Evolutionary conservation across 2,113 vertebrate species (phyloP).

Genomic region (Anarrhichthys ocellatus): DNA sequence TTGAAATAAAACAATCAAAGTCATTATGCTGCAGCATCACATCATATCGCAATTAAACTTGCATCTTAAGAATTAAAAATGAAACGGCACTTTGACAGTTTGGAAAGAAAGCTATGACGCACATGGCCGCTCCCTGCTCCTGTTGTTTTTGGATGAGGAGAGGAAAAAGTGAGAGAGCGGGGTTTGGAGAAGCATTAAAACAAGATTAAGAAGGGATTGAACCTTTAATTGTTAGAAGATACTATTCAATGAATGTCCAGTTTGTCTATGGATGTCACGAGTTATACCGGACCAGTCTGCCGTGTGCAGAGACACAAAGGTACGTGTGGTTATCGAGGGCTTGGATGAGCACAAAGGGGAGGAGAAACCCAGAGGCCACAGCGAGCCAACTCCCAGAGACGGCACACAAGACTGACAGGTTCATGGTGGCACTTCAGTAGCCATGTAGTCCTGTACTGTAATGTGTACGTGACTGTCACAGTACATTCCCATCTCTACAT

Average conservation of each 20-base stretch:
- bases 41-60: background rate
- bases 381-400: background rate
- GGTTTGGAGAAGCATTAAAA: background rate
- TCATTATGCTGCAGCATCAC: background rate
- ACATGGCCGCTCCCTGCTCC: background rate
- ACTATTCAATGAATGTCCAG: too few relatives aligned
- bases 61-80: constrained; percentile 6
- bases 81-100: background rate
- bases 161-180: background rate
- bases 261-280: background rate
- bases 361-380: constrained; percentile 6
- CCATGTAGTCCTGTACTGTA: background rate
- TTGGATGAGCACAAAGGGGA: constrained; percentile 9
- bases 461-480: background rate
- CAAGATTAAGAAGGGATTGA: background rate
- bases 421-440: background rate
- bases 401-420: background rate
- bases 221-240: background rate
- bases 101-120: background rate
- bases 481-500: background rate
- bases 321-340: background rate
- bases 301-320: background rate
- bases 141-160: background rate
- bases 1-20: background rate
- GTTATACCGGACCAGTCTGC: background rate